These are phyloP conservation scores for Protonemura montana DNA, from an alignment of 2,888 invertebrate genomes.

Conservation along the genomic window DNA sequence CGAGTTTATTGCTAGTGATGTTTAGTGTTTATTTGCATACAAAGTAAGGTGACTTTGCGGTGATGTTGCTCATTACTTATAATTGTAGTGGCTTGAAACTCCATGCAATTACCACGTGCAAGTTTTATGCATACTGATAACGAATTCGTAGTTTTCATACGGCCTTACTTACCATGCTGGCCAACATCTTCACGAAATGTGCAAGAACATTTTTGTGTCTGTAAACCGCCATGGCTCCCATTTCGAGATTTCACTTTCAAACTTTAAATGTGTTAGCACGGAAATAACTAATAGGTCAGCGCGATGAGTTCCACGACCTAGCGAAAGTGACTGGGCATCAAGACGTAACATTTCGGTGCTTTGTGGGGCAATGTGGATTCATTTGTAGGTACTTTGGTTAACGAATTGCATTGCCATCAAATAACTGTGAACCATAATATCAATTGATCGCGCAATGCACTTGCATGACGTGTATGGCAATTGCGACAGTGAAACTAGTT, in stretches of 20 bases:
- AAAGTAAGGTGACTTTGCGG: too few relatives aligned
- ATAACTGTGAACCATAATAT: not conserved
- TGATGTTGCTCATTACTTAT: too few relatives aligned
- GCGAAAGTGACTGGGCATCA: not conserved
- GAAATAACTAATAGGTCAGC: not conserved
- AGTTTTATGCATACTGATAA: too few relatives aligned
- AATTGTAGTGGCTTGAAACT: too few relatives aligned
- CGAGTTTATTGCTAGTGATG: not conserved
- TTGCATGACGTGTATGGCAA: not conserved
- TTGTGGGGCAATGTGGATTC: not conserved
- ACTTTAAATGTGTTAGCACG: not conserved
- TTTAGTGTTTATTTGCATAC: too few relatives aligned
- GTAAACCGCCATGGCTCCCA: not conserved
- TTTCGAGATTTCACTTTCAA: not conserved
- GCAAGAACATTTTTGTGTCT: not conserved
- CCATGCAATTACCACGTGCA: too few relatives aligned
- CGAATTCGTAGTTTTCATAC: not conserved
- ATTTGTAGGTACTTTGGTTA: not conserved
- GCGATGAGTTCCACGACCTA: not conserved
- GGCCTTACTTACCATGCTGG: not conserved
- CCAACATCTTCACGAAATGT: not conserved
- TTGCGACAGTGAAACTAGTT: not conserved
- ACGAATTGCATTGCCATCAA: not conserved
- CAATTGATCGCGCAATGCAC: not conserved
- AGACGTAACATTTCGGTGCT: not conserved